Conservation (phyloP, 2,888 invertebrate species). For the Lacanobia wlatinum region DNA sequence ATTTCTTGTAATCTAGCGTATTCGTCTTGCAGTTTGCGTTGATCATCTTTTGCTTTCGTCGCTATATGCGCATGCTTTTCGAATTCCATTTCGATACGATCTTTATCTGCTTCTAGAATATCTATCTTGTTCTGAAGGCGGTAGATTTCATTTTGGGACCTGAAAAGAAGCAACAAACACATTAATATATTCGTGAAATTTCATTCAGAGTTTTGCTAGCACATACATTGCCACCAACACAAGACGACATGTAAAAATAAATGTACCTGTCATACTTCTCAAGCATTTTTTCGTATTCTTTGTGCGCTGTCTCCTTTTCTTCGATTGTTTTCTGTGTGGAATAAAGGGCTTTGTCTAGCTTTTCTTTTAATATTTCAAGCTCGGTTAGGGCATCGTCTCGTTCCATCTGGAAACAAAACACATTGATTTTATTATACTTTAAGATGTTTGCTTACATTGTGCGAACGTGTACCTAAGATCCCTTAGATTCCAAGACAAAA, state of each 20-base stretch:
- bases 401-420: conserved; percentile 92
- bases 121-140: conserved; percentile 97
- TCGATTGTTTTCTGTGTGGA: conserved; percentile 96
- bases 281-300: conserved; percentile 97
- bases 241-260: conserved; percentile 82
- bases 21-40: conserved; percentile 96
- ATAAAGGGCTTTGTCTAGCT: conserved; percentile 96
- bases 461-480: not conserved
- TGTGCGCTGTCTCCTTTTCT: conserved; percentile 96
- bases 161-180: conserved; percentile 79
- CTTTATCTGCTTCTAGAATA: conserved; percentile 96
- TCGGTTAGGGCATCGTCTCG: conserved; percentile 96
- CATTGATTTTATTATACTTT: not conserved
- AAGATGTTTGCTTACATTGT: too few relatives aligned
- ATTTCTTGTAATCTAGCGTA: conserved; percentile 96
- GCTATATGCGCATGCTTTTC: conserved; percentile 96
- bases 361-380: conserved; percentile 96
- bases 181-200: conserved; percentile 28
- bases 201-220: conserved; percentile 34
- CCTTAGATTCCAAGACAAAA: too few relatives aligned
- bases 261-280: conserved; percentile 97
- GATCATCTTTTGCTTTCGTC: conserved; percentile 95
- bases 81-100: conserved; percentile 95
- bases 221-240: conserved; percentile 80
- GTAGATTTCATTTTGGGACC: conserved; percentile 97